phyloP scores from a whole-genome alignment of 2,888 invertebrate genomes.

The Eristalis intricaria region DNA sequence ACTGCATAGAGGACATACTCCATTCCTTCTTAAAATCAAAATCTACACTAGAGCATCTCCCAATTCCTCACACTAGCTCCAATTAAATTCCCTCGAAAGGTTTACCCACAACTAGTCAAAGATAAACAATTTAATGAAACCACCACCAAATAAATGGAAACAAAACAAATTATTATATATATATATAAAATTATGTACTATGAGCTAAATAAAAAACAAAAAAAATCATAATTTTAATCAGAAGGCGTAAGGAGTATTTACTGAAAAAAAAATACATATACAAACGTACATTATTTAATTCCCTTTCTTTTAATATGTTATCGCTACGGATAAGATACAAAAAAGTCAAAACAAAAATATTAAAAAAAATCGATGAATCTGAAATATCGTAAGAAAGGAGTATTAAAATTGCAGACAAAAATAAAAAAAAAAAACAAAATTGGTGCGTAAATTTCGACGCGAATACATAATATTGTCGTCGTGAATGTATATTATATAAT shows the following conservation, averaged over 20 bases:
- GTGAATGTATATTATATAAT: slow-evolving; percentile 52
- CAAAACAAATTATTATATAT: slow-evolving; percentile 13
- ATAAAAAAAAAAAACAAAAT: slow-evolving; percentile 30
- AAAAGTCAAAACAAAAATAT: not conserved
- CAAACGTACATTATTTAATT: slow-evolving; percentile 25
- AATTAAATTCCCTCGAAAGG: not conserved
- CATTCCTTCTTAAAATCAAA: too few relatives aligned
- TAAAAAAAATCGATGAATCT: slow-evolving; percentile 27
- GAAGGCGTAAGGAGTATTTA: slow-evolving; percentile 2
- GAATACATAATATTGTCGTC: slow-evolving; percentile 9
- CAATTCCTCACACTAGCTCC: not conserved
- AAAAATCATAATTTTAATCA: slow-evolving; percentile 22
- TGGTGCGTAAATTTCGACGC: slow-evolving; percentile 1
- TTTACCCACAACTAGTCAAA: slow-evolving; percentile 21
- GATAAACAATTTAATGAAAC: slow-evolving; percentile 57
- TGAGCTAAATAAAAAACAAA: slow-evolving; percentile 4
- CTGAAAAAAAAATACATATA: slow-evolving; percentile 30
- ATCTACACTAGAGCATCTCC: not conserved
- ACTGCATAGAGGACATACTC: too few relatives aligned
- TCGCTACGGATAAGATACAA: slow-evolving; percentile 11
- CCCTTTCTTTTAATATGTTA: slow-evolving; percentile 2
- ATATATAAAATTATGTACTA: slow-evolving; percentile 27
- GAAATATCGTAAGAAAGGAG: slow-evolving; percentile 18
- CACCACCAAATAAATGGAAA: slow-evolving; percentile 56
- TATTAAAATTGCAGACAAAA: slow-evolving; percentile 18